Percentiles rank a stretch among this genome's conserved stretches.
These are phyloP conservation scores for Palaemon carinicauda DNA, from an alignment of 1,140 invertebrate species.

Conservation along the genomic window DNA sequence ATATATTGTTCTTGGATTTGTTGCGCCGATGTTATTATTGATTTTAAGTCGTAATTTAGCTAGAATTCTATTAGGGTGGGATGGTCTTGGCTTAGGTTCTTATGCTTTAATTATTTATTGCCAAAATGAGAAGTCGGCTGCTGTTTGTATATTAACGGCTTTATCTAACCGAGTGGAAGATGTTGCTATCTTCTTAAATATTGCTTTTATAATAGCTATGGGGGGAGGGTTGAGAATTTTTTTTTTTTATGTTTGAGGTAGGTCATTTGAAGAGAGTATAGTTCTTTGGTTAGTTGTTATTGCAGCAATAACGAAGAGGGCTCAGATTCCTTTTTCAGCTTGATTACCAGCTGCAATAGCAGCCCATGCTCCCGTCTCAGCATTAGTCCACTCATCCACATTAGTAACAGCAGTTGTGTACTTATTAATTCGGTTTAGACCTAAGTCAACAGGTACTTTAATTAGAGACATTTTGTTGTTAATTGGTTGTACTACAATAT, in stretches of 20 bases:
- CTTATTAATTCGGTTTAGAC: constrained; percentile 72
- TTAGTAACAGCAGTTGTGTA: constrained; percentile 77
- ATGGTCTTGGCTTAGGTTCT: no score
- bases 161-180: no score
- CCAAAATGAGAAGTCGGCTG: no score
- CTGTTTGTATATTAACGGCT: no score
- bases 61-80: no score
- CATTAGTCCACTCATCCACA: constrained; percentile 79
- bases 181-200: no score
- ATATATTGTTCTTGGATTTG: no score
- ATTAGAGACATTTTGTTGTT: background rate
- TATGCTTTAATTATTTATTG: no score
- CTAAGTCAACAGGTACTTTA: background rate
- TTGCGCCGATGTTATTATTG: no score
- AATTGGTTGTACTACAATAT: constrained; percentile 28
- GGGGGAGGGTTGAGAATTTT: constrained; percentile 5
- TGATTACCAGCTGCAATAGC: no score
- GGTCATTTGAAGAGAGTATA: background rate
- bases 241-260: background rate
- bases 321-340: no score
- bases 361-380: constrained; percentile 75
- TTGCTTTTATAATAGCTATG: background rate
- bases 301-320: constrained; percentile 75
- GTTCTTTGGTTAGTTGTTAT: constrained; percentile 62
- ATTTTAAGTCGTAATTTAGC: no score